Evolutionary conservation across 2,797 vertebrate genomes (phyloP), one percentile per base, ranked within the genome.

Genomic region (Onychomys arenicola): DNA sequence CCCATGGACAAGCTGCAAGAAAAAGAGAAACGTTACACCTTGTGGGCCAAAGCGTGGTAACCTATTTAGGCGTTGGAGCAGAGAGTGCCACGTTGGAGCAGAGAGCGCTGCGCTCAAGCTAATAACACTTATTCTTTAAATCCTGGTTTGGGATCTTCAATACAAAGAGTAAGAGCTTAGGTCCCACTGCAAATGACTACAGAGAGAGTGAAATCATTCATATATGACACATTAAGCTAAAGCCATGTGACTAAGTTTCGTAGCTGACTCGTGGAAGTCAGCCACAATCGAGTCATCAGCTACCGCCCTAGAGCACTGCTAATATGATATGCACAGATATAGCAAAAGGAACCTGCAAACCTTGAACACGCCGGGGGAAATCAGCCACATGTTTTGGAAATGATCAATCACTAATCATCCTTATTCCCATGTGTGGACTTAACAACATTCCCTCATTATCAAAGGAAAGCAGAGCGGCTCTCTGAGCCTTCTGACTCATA

Each of bases 211-310:
- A 32, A 69, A 25, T 65, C n/a, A 59, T 86, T 27, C 61, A 85
- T 77, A 43, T 34, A 73, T 23, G 37, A 73, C 23, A 27, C 34
- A 78, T 73, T 37, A 89, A 46, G 76, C 75, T 76, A 46, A 65
- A 97, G 37, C 21, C 52, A 40, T 0, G 25, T 65, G 82, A 75
- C 49, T 59, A 29, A 75, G 85, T 93, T 93, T 90, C 76, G 65
- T 59, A 77, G 37, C 21, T 92, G 61, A 34, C 34, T 73, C 37
- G 46, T 34, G 4, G 17, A 65, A 73, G 37, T 82, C 89, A 82
- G 75, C 0, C 0, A 37, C 67, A 92, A n/a, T 37, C 80, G 86
- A 63, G 19, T 2, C 34, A 32, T 63, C 61, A 90, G 81, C 57
- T 5, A 87, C 67, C 84, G 37, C 69, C 32, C 0, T 27, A 16